These are phyloP conservation scores for Barnardius zonarius DNA, from an alignment of 2,113 vertebrate species.

Conservation along the genomic window DNA sequence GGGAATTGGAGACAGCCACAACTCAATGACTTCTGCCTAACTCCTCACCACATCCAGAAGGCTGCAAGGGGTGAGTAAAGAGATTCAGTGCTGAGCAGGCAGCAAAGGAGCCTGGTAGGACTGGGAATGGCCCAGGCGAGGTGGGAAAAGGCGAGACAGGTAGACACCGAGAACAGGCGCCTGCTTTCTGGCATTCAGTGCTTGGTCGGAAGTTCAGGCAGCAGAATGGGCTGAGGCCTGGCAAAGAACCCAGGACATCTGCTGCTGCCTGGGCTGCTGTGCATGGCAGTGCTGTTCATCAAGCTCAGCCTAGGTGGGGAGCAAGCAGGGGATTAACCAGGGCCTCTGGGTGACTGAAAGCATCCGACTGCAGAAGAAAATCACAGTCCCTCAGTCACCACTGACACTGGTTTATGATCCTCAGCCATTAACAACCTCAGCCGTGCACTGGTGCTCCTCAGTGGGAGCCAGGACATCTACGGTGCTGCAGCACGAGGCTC, in stretches of 20 bases:
- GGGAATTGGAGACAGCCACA: background rate
- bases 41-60: background rate
- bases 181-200: background rate
- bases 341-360: background rate
- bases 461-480: background rate
- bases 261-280: conserved; percentile 17
- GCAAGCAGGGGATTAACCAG: conserved; percentile 7
- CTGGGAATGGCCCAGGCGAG: rapidly evolving
- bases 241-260: background rate
- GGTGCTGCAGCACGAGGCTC: background rate
- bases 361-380: background rate
- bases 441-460: background rate
- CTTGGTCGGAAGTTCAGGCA: background rate
- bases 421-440: background rate
- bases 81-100: background rate
- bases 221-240: conserved; percentile 14
- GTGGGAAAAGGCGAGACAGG: background rate
- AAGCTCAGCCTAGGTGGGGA: background rate
- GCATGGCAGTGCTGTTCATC: background rate
- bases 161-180: background rate
- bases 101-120: background rate
- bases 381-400: background rate
- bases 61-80: background rate
- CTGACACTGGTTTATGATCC: background rate
- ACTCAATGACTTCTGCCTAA: background rate